Evolutionary conservation across 2,888 invertebrate species (phyloP).

Genomic region (Synanthedon vespiformis): DNA sequence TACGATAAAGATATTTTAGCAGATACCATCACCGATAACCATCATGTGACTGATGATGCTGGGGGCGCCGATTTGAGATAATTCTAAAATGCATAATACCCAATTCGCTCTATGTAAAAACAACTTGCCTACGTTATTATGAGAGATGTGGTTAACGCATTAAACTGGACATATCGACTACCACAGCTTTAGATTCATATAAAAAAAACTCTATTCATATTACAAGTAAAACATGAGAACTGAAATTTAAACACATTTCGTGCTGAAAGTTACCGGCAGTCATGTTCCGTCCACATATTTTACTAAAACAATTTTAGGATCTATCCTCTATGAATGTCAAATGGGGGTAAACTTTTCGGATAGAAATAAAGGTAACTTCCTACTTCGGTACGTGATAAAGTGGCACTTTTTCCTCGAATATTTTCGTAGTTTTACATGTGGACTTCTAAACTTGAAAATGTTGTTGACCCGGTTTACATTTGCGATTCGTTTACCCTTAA

Average conservation of each 20-base stretch:
- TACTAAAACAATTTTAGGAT: constrained; percentile 27
- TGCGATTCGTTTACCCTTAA: background rate
- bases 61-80: no score
- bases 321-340: constrained; percentile 36
- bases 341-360: constrained; percentile 29
- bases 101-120: no score
- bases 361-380: constrained; percentile 25
- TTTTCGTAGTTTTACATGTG: constrained; percentile 1
- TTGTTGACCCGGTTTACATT: background rate
- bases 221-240: background rate
- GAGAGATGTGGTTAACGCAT: no score
- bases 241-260: background rate
- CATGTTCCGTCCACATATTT: constrained; percentile 16
- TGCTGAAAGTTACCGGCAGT: background rate
- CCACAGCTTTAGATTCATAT: no score
- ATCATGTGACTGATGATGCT: no score
- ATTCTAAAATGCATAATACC: no score
- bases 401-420: constrained; percentile 4
- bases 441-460: background rate
- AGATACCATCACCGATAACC: no score
- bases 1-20: no score
- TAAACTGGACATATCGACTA: no score
- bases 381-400: constrained; percentile 26
- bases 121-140: no score
- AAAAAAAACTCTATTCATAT: no score